These are phyloP conservation scores for Alces alces DNA, from an alignment of 2,113 vertebrate species.

Conservation along the genomic window DNA sequence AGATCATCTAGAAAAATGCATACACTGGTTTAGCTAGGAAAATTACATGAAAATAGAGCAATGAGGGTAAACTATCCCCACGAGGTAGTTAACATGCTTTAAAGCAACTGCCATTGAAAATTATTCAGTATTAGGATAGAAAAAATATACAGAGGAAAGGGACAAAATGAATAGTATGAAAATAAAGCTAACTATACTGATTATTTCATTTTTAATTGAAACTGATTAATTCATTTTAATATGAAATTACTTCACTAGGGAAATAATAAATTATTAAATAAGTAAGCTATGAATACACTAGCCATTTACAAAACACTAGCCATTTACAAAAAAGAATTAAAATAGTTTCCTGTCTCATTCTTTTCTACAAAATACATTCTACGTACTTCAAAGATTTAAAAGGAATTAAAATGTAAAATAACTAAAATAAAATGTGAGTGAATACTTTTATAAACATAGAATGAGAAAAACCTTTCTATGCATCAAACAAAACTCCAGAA, in stretches of 20 bases:
- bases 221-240: not conserved
- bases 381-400: not conserved
- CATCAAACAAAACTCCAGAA: not conserved
- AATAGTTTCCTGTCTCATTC: not conserved
- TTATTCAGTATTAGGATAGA: not conserved
- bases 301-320: not conserved
- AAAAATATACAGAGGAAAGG: not conserved
- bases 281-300: not conserved
- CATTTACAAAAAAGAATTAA: conserved; percentile 1
- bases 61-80: not conserved
- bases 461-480: not conserved
- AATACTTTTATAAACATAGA: not conserved
- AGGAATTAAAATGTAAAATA: not conserved
- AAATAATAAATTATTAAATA: conserved; percentile 8
- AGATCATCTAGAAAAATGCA: not conserved
- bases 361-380: not conserved
- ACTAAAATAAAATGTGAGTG: not conserved
- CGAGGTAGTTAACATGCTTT: not conserved
- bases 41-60: not conserved
- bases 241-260: not conserved
- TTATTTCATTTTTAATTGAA: not conserved
- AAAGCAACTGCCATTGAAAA: not conserved
- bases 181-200: not conserved
- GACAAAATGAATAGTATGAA: not conserved
- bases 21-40: not conserved